Evolutionary conservation across 2,888 invertebrate species (phyloP).

Genomic region (Nomada flava): DNA sequence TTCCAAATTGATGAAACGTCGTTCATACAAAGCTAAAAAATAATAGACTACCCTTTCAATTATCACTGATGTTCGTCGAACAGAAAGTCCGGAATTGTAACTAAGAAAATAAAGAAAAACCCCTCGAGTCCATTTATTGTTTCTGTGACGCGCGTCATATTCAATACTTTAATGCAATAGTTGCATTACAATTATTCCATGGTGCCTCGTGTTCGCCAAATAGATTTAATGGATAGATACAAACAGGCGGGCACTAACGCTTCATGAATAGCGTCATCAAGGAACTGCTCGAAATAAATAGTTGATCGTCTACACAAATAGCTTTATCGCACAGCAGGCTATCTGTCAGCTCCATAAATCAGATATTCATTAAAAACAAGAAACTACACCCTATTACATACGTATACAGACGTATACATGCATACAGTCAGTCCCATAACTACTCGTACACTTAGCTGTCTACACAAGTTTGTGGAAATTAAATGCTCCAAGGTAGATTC

Average conservation of each 20-base stretch:
- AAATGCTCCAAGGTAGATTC: no score
- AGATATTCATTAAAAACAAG: slow-evolving; percentile 19
- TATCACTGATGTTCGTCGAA: background rate
- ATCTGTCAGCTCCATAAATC: slow-evolving; percentile 11
- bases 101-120: no score
- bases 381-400: background rate
- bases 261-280: slow-evolving; percentile 22
- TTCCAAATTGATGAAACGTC: slow-evolving; percentile 17
- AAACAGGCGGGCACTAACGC: background rate
- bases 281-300: slow-evolving; percentile 22
- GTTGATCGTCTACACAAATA: background rate
- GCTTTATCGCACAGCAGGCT: slow-evolving; percentile 10
- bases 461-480: no score
- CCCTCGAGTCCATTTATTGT: no score
- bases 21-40: background rate
- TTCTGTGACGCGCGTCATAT: background rate
- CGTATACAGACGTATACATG: background rate
- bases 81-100: background rate
- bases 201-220: background rate
- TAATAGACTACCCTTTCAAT: background rate
- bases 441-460: no score
- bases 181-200: slow-evolving; percentile 14
- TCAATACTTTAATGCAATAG: background rate
- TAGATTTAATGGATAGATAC: slow-evolving; percentile 22
- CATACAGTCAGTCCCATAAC: no score